A percentile compares a stretch with the other conserved stretches of the same genome.
phyloP scores from a whole-genome alignment of 2,888 invertebrate genomes.

The Pollenia angustigena region DNA sequence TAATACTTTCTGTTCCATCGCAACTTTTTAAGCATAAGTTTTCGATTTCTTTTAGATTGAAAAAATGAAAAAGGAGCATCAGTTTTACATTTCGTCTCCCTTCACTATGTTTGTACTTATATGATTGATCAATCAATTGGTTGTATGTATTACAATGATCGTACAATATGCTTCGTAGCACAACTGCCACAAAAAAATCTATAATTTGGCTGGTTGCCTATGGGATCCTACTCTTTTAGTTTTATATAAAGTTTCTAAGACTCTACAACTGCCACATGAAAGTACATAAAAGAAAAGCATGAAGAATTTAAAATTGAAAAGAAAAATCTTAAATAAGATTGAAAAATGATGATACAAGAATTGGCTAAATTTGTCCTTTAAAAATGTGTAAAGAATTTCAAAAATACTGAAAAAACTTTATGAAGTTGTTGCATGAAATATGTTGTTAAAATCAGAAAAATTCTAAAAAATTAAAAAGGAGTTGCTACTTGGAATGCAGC shows the following conservation, averaged over 20 bases:
- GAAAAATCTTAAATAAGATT: constrained; percentile 43
- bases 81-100: no score
- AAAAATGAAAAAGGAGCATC: no score
- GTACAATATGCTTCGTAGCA: no score
- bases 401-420: constrained; percentile 29
- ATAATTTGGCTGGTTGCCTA: constrained; percentile 43
- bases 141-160: no score
- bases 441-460: no score
- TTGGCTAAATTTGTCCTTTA: constrained; percentile 63
- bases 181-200: neutral
- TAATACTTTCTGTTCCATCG: no score
- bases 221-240: constrained; percentile 15
- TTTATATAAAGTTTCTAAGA: neutral
- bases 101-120: no score
- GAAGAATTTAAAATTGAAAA: neutral
- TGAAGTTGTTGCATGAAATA: no score
- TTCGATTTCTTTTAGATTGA: no score
- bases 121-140: constrained; percentile 14
- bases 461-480: no score
- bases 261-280: neutral
- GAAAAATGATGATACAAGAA: constrained; percentile 53
- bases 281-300: neutral
- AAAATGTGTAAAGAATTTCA: neutral
- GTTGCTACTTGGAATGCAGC: no score
- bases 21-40: no score